Conservation (phyloP, 2,888 invertebrate genomes). For the Malthinus flaveolus region DNA sequence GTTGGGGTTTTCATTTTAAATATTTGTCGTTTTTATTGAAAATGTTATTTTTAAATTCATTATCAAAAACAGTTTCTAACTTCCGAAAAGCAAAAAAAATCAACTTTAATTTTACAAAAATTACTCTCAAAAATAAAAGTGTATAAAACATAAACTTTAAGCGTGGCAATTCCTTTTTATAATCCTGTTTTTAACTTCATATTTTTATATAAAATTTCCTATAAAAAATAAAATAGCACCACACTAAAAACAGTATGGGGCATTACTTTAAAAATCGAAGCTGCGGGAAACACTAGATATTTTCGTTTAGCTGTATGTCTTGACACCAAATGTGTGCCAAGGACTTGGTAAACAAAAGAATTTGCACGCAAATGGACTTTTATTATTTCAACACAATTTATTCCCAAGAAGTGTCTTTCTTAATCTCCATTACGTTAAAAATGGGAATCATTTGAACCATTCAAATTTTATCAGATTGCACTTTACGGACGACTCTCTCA, state of each 20-base stretch:
- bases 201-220: constrained; percentile 5
- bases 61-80: too few species aligned
- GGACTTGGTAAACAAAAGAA: constrained; percentile 11
- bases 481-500: too few species aligned
- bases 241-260: constrained; percentile 10
- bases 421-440: constrained; percentile 16
- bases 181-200: constrained; percentile 1
- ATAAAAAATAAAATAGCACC: constrained; percentile 5
- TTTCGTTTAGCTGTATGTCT: constrained; percentile 6
- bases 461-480: constrained; percentile 2
- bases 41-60: too few species aligned
- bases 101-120: too few species aligned
- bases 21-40: too few species aligned
- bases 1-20: too few species aligned
- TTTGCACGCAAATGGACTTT: constrained; percentile 17
- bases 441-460: constrained; percentile 2
- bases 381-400: constrained; percentile 21
- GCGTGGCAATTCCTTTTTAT: too few species aligned
- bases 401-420: constrained; percentile 13
- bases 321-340: constrained; percentile 17
- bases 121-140: too few species aligned
- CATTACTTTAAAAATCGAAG: constrained; percentile 4
- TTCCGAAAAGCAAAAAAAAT: too few species aligned
- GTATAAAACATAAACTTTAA: too few species aligned
- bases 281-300: constrained; percentile 6